Base-by-base conservation (phyloP, 2,113 vertebrate species). In the Alethe diademata region DNA sequence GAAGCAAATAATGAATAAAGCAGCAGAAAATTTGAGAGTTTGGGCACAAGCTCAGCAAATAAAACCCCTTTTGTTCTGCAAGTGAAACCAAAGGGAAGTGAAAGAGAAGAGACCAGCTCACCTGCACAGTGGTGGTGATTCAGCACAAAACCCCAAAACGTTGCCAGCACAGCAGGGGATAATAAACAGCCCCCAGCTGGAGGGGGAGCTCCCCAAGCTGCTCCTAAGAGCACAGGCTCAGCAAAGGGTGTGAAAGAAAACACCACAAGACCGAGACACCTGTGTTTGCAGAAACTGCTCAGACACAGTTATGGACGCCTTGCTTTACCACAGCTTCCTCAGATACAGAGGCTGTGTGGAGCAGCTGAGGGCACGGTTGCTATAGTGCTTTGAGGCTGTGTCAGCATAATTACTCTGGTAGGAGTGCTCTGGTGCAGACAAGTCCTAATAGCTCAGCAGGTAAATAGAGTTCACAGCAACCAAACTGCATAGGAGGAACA, bases 1-100 rank as follows among this genome's bases (percentile, higher is more conserved):
- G 12, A 89, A 95, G 43, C 43, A 95, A 88, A 62, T 24, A 91
- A 61, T 14, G n/a, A 93, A 42, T 42, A 94, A 90, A 93, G 43
- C 65, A 83, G 47, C 51, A 74, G 78, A 76, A 72, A 62, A 64
- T 43, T 36, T 57, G 18, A 50, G n/a, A 64, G 29, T 47, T 38
- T 73, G 40, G 60, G 29, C 35, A 60, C 19, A 36, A 80, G 40
- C 19, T 86, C 61, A 61, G 54, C 54, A 80, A 85, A 35, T 43
- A 73, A 93, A 80, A 79, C 14, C 22, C 28, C 31, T 81, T 78
- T 54, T 73, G 65, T 78, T 81, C 48, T 67, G 75, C 33, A 58
- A 66, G 35, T 35, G 43, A 85, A 85, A 66, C 18, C 65, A 51
- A 53, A 78, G 33, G 50, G 74, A 93, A 91, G 48, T 35, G 47